These are phyloP conservation scores for Cylas formicarius DNA, from an alignment of 1,140 invertebrate genomes.

Conservation along the genomic window DNA sequence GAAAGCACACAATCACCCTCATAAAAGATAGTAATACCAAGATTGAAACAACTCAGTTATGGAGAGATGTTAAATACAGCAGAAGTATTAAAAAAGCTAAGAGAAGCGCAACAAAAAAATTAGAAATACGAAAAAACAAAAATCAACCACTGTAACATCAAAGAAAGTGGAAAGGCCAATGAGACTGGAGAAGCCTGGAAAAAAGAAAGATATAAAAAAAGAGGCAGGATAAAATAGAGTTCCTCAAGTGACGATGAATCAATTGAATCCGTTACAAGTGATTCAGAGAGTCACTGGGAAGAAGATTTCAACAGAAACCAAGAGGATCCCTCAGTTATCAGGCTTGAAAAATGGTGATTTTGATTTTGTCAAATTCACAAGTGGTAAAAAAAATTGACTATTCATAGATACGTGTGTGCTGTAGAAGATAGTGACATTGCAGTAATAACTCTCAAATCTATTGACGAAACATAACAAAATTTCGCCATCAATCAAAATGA, in stretches of 20 bases:
- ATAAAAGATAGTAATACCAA: slow-evolving; percentile 12
- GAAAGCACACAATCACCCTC: too few species aligned
- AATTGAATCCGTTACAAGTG: not conserved
- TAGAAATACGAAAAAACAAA: slow-evolving; percentile 4
- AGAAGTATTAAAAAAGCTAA: not conserved
- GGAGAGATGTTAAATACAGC: slow-evolving; percentile 1
- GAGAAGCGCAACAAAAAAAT: slow-evolving; percentile 7
- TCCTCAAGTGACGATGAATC: not conserved
- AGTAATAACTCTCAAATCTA: not conserved
- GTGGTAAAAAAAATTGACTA: slow-evolving; percentile 6
- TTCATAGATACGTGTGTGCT: slow-evolving; percentile 10
- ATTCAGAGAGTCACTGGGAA: slow-evolving; percentile 1
- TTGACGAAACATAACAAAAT: slow-evolving; percentile 6
- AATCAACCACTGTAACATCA: not conserved
- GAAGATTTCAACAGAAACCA: not conserved
- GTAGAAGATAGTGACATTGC: slow-evolving; percentile 5
- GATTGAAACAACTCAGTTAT: slow-evolving; percentile 2
- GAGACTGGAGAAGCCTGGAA: not conserved
- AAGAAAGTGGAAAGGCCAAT: not conserved
- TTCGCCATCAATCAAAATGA: slow-evolving; percentile 1
- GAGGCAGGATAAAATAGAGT: not conserved
- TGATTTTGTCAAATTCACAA: slow-evolving; percentile 6
- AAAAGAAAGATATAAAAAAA: slow-evolving; percentile 1
- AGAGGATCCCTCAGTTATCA: not conserved
- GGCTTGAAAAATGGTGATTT: slow-evolving; percentile 7